Percentiles rank a stretch among this genome's conserved stretches.
These are phyloP conservation scores for Craterocephalus amniculus DNA, from an alignment of 2,797 vertebrate species.

Conservation along the genomic window DNA sequence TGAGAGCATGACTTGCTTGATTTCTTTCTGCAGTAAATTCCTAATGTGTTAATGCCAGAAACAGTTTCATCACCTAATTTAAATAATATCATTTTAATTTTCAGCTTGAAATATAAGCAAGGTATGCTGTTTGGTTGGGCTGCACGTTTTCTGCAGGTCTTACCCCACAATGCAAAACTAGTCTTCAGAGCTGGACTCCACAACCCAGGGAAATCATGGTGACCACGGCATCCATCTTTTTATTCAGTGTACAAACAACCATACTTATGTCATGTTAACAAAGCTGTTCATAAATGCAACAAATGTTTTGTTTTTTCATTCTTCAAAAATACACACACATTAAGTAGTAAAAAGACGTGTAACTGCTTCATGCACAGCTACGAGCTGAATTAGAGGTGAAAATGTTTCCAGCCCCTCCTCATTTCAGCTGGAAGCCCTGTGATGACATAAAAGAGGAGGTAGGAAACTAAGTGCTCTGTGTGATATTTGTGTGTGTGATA, in stretches of 20 bases:
- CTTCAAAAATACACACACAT: background rate
- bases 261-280: background rate
- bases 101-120: no score
- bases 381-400: constrained; percentile 38
- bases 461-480: constrained; percentile 65
- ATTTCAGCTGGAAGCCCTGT: constrained; percentile 68
- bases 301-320: background rate
- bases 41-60: background rate
- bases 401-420: constrained; percentile 48
- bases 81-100: no score
- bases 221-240: background rate
- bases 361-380: constrained; percentile 6
- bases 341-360: constrained; percentile 4
- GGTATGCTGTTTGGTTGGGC: no score
- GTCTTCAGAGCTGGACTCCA: no score
- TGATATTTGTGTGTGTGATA: constrained; percentile 34
- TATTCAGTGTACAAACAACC: background rate
- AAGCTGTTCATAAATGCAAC: background rate
- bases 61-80: no score
- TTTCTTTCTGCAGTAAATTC: background rate
- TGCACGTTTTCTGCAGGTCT: no score
- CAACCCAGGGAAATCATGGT: background rate
- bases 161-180: background rate
- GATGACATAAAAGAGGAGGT: constrained; percentile 75
- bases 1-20: background rate